phyloP scores from a whole-genome alignment of 2,113 vertebrate species.

The Hippocampus abdominalis region DNA sequence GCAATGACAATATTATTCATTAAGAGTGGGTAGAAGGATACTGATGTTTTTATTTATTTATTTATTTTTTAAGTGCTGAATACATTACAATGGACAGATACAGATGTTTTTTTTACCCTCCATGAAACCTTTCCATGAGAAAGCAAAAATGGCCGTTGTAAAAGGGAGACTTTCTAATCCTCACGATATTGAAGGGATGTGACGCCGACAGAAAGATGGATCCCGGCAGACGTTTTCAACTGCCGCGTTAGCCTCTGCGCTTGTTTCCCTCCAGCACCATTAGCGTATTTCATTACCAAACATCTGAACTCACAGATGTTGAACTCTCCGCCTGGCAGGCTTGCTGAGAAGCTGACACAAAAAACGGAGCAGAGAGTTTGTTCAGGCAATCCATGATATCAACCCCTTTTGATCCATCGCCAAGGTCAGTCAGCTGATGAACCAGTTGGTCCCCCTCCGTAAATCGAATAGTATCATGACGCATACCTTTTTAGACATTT shows the following conservation, averaged over 20 bases:
- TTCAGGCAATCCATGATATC: conserved; percentile 66
- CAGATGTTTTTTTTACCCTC: too few relatives aligned
- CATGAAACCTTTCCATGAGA: neutral
- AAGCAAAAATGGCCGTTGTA: neutral
- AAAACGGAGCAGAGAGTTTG: conserved; percentile 27
- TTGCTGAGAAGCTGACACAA: conserved; percentile 40
- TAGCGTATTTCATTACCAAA: conserved; percentile 74
- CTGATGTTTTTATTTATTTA: too few relatives aligned
- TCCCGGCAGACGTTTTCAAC: conserved; percentile 57
- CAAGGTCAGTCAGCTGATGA: conserved; percentile 28
- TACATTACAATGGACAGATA: too few relatives aligned
- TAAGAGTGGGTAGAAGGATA: too few relatives aligned
- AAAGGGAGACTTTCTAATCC: neutral
- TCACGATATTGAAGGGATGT: conserved; percentile 7
- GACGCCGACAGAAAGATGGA: conserved; percentile 11
- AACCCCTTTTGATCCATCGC: conserved; percentile 35
- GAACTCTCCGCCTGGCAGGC: conserved; percentile 64
- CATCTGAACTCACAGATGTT: conserved; percentile 76
- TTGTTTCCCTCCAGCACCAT: conserved; percentile 61
- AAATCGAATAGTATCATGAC: neutral
- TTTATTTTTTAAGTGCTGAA: too few relatives aligned
- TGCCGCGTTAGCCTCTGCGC: conserved; percentile 61
- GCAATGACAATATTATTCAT: too few relatives aligned
- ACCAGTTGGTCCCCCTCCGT: conserved; percentile 11
- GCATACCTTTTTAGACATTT: neutral